Evolutionary conservation across 2,888 invertebrate genomes (phyloP), one percentile per base, ranked within the genome.

Genomic region (Polydrusus pterygomalis): DNA sequence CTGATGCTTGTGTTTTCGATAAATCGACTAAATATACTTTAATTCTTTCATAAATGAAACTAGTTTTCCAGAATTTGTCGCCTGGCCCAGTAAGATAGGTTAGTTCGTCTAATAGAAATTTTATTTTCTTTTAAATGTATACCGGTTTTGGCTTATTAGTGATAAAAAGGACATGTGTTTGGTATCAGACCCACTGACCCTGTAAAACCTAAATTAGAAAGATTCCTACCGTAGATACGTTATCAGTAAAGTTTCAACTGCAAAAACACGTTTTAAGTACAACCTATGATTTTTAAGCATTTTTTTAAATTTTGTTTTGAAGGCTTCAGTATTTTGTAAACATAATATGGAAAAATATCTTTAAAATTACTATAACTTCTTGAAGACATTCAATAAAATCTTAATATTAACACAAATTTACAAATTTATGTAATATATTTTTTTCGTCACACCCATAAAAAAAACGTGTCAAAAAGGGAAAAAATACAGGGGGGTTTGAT

Each of bases 391-490:
- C 13, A 25, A 25, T 25, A 25, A 34, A 56, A 60, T 15, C 58
- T 38, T 60, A 60, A 60, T 8, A 60, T 60, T 60, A 60, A 60
- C 58, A 60, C 38, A 60, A 60, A 54, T 34, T 58, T 2, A 58
- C 58, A 58, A 58, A 60, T 60, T 10, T 38, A 60, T 38, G 38
- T 40, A 17, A 38, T 18, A 40, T 60, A 40, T 60, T 38, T 54
- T 25, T 38, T 60, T 17, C 58, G 38, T 60, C 58, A 60, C 58
- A 60, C 40, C 58, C 11, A 60, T 60, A 60, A 60, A 58, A 38
- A 58, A 38, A 40, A 13, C 34, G 30, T 34, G 7, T 34, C 25
- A 34, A n/a, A 60, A 25, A 60, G 38, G 34, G 58, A 38, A 17
- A 60, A 38, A 56, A 15, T 34, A 9, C 9, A 15, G 30, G 30